Percentiles rank a stretch among this genome's conserved stretches.
Evolutionary conservation across 2,113 vertebrate species (phyloP).

Genomic region (Butastur rufipennis): DNA sequence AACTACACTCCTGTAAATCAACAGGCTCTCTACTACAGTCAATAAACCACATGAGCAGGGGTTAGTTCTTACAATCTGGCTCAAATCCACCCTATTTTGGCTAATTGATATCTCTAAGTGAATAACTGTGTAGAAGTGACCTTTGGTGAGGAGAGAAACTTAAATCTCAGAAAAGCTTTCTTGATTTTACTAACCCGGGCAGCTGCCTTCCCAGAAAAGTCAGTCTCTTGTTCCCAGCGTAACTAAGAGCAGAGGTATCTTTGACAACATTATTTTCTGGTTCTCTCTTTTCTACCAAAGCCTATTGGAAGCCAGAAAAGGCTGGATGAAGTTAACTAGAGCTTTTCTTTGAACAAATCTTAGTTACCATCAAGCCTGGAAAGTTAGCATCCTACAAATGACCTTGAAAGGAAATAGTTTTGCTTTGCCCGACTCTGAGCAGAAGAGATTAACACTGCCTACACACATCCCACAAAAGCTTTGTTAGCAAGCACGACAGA

Average conservation of each 20-base stretch:
- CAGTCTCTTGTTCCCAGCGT: background rate
- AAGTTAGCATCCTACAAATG: background rate
- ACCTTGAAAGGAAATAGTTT: background rate
- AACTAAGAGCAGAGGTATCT: background rate
- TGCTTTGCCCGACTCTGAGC: background rate
- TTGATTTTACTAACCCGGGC: background rate
- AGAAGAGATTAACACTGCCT: background rate
- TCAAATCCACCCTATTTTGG: background rate
- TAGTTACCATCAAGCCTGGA: background rate
- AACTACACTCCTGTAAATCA: background rate
- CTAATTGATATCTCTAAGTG: slow-evolving; percentile 6
- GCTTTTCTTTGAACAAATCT: background rate
- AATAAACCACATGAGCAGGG: background rate
- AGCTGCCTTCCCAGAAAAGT: slow-evolving; percentile 11
- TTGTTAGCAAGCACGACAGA: background rate
- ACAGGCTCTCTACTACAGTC: background rate
- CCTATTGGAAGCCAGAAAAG: background rate
- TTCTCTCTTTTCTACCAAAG: background rate
- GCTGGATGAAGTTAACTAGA: background rate
- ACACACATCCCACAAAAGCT: background rate
- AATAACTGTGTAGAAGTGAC: background rate
- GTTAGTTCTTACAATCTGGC: background rate
- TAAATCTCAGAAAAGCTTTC: background rate
- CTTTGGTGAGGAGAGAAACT: background rate
- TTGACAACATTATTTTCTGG: background rate